Evolutionary conservation across 2,888 invertebrate genomes (phyloP).

Genomic region (Caprella mutica): DNA sequence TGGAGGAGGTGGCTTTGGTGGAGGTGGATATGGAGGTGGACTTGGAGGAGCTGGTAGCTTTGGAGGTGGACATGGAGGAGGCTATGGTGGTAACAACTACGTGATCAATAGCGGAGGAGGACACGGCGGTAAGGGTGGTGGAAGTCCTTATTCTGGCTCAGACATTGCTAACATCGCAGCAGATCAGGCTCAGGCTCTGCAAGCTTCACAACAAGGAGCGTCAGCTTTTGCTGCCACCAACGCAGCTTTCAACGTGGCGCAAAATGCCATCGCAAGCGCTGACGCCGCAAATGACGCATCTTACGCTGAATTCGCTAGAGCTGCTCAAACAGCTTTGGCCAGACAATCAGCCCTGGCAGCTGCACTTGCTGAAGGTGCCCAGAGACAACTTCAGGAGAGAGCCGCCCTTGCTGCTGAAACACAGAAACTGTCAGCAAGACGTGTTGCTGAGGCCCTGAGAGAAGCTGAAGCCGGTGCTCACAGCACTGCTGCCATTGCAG

Average conservation of each 20-base stretch:
- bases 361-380: constrained; percentile 12
- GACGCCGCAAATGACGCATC: constrained; percentile 10
- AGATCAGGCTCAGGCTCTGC: background rate
- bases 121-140: background rate
- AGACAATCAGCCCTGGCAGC: constrained; percentile 8
- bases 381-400: constrained; percentile 4
- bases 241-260: constrained; percentile 14
- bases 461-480: constrained; percentile 14
- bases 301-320: constrained; percentile 13
- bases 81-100: constrained; percentile 6
- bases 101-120: constrained; percentile 1
- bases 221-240: constrained; percentile 10
- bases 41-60: no score
- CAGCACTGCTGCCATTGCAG: constrained; percentile 9
- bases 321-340: constrained; percentile 11
- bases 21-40: constrained; percentile 2
- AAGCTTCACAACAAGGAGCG: constrained; percentile 7
- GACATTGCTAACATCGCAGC: constrained; percentile 13
- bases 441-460: constrained; percentile 12
- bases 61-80: constrained; percentile 5
- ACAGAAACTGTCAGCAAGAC: constrained; percentile 9
- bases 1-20: constrained; percentile 9
- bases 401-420: constrained; percentile 9
- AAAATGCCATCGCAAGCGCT: constrained; percentile 8
- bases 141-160: background rate